Percentiles rank a stretch among this genome's conserved stretches.
Evolutionary conservation across 1,140 invertebrate genomes (phyloP).

Genomic region (Wiebesia pumilae): DNA sequence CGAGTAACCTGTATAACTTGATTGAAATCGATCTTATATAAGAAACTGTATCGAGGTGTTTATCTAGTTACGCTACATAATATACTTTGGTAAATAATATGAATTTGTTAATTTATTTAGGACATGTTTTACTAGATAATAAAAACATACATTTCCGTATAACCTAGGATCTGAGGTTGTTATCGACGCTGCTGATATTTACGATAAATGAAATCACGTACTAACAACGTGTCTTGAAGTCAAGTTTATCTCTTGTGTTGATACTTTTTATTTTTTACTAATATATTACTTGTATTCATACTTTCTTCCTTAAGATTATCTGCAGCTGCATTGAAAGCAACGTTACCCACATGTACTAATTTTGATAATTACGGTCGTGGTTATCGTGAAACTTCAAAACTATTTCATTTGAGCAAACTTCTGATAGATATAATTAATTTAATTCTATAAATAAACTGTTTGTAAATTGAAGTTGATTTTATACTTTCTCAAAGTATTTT

Average conservation of each 20-base stretch:
- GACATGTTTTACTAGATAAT: background rate
- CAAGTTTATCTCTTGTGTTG: background rate
- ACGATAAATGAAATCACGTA: background rate
- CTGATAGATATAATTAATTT: background rate
- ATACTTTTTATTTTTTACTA: background rate
- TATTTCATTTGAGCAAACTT: background rate
- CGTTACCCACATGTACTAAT: background rate
- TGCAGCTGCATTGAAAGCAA: background rate
- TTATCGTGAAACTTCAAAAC: too few species aligned
- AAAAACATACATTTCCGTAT: background rate
- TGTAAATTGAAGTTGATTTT: too few species aligned
- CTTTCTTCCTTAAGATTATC: background rate
- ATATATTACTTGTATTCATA: background rate
- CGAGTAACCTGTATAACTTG: background rate
- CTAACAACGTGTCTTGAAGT: background rate
- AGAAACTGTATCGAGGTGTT: background rate
- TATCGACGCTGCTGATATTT: background rate
- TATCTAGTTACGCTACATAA: too few species aligned
- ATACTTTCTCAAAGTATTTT: too few species aligned
- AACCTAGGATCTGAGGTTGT: background rate
- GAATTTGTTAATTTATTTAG: background rate
- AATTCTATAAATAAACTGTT: too few species aligned
- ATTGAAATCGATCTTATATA: background rate
- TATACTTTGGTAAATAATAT: background rate
- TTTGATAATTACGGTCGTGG: too few species aligned